phyloP scores from a whole-genome alignment of 2,888 invertebrate species.

The Linnaemya tessellans region DNA sequence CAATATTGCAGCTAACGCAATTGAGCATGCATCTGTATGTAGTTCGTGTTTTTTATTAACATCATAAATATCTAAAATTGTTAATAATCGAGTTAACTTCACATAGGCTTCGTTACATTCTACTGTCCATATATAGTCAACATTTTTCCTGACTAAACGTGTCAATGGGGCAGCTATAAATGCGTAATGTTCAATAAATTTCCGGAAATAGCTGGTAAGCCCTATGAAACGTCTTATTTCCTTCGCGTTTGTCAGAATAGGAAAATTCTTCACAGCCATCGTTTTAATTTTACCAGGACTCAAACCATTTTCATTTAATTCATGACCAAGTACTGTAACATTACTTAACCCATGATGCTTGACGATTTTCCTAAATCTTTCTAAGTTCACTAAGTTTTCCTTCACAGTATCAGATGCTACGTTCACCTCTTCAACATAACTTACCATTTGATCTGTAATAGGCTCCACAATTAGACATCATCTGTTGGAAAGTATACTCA shows the following conservation, averaged over 20 bases:
- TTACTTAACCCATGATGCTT: no score
- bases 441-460: constrained; percentile 48
- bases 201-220: constrained; percentile 77
- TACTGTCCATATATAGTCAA: no score
- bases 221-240: constrained; percentile 72
- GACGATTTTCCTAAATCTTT: no score
- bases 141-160: no score
- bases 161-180: no score
- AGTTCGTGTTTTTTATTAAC: no score
- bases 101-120: neutral
- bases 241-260: constrained; percentile 69
- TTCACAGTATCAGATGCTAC: constrained; percentile 22
- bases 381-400: constrained; percentile 7
- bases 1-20: neutral
- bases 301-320: no score
- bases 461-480: constrained; percentile 57
- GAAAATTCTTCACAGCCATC: constrained; percentile 73
- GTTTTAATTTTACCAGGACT: no score
- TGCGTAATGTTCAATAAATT: constrained; percentile 49
- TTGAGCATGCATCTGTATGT: no score
- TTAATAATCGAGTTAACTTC: neutral
- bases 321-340: constrained; percentile 29
- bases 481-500: constrained; percentile 56
- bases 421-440: constrained; percentile 30
- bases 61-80: neutral